Conservation (phyloP, 2,888 invertebrate genomes). For the Polymixis lichenea region DNA sequence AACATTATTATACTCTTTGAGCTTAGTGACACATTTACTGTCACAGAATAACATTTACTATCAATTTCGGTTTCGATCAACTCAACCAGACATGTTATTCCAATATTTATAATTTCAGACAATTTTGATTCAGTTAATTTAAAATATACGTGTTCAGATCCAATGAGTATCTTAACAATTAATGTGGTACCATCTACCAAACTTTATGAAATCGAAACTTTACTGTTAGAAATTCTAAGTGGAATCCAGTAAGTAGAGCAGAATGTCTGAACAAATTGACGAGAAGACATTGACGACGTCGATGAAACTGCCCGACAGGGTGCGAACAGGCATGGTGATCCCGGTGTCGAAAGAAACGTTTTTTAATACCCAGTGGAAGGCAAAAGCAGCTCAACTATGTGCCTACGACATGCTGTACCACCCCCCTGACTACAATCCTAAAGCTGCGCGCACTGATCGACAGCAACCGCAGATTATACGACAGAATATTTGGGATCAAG, state of each 20-base stretch:
- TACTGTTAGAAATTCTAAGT: constrained; percentile 33
- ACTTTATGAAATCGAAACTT: constrained; percentile 24
- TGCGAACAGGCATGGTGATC: constrained; percentile 82
- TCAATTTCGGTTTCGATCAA: not conserved
- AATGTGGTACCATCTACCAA: constrained; percentile 19
- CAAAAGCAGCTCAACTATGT: constrained; percentile 75
- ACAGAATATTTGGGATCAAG: constrained; percentile 81
- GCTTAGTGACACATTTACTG: not conserved
- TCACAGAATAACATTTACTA: constrained; percentile 14
- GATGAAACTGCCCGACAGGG: constrained; percentile 68
- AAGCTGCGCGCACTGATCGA: constrained; percentile 84
- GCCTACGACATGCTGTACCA: constrained; percentile 88
- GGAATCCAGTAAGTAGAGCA: constrained; percentile 6
- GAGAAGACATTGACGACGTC: constrained; percentile 39
- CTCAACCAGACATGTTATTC: constrained; percentile 15
- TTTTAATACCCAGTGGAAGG: constrained; percentile 83
- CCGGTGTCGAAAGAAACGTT: constrained; percentile 81
- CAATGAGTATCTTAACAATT: constrained; percentile 30
- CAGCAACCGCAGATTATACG: constrained; percentile 84
- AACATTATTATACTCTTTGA: too few relatives aligned
- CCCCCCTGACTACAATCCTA: constrained; percentile 87
- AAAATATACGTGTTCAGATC: not conserved
- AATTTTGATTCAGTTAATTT: not conserved
- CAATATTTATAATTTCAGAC: not conserved
- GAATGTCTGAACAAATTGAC: constrained; percentile 30